Base-by-base conservation (phyloP, 2,113 vertebrate genomes). In the Sylvietta virens region DNA sequence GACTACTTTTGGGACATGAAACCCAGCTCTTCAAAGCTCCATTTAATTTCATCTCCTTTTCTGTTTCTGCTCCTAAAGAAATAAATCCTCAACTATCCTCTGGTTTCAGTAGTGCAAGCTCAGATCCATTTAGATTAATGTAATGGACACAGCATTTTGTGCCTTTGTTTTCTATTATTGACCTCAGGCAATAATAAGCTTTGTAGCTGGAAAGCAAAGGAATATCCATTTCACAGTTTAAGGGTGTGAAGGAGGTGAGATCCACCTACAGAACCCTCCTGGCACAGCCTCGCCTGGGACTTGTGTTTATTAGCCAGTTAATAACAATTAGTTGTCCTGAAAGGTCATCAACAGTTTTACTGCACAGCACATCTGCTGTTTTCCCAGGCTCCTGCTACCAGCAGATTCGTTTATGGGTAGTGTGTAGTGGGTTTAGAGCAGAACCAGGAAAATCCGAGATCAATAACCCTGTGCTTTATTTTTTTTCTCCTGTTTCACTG, bases 121-220 rank as follows among this genome's bases (percentile, higher is more conserved):
- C 74, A 88, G n/a, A 65, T 45, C n/a, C 33, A 30, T 57, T 78
- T 40, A 42, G 56, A 69, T 35, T 60, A 42, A 70, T 37, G 65
- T 24, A 40, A 94, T 37, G 57, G 88, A 94, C 30, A 28, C 54
- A 88, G 51, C 30, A 42, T 69, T 91, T 84, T 89, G 39, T 61
- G 70, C n/a, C 24, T 92, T 88, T 81, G 53, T 56, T 77, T 95
- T 80, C 88, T 90, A 19, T 39, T 94, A 92, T 78, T 73, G 26
- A 50, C 72, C 45, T 94, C 86, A 81, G 60, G 95, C 90, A 94
- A 90, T 92, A 79, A 77, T 16, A 74, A 73, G 76, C 61, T 97
- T 97, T 73, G 83, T 73, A 83, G 62, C 86, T 97, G 51, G 95
- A 94, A 95, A 89, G 42, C 72, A 89, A 77, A 95, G 73, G 51